Percentiles rank a stretch among this genome's conserved stretches.
Conservation (phyloP, 2,113 vertebrate species). For the Anarrhichthys ocellatus region DNA sequence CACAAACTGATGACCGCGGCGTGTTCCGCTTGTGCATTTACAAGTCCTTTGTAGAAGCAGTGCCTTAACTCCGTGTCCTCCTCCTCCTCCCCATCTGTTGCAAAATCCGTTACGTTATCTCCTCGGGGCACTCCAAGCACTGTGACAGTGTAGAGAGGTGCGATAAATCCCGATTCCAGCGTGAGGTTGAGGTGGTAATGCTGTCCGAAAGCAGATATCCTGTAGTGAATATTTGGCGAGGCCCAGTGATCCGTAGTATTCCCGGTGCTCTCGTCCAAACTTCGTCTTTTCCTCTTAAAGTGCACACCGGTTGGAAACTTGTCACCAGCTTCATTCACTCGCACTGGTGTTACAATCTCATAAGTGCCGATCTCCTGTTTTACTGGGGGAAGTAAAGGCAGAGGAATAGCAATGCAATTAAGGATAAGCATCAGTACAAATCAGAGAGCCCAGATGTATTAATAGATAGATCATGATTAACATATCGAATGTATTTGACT, state of each 20-base stretch:
- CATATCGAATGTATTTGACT: not conserved
- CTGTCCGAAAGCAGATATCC: conserved; percentile 93
- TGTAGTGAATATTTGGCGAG: conserved; percentile 88
- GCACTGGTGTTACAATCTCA: conserved; percentile 92
- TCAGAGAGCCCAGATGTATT: not conserved
- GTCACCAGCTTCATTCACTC: conserved; percentile 92
- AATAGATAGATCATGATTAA: not conserved
- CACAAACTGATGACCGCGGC: conserved; percentile 97
- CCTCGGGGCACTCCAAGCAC: conserved; percentile 86
- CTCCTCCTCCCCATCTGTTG: conserved; percentile 80
- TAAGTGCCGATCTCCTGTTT: conserved; percentile 87
- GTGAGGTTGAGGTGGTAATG: conserved; percentile 95
- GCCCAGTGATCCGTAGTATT: conserved; percentile 86
- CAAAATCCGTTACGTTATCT: conserved; percentile 85
- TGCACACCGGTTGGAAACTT: conserved; percentile 89
- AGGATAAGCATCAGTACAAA: not conserved
- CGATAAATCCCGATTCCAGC: conserved; percentile 95
- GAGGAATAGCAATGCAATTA: conserved; percentile 24
- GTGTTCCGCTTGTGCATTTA: conserved; percentile 91
- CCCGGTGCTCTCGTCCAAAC: conserved; percentile 77
- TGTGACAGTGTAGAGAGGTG: conserved; percentile 94
- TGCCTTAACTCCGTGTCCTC: conserved; percentile 91
- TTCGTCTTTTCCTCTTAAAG: conserved; percentile 94
- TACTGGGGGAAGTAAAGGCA: conserved; percentile 75
- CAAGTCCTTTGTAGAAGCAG: conserved; percentile 97